Evolutionary conservation across 1,140 invertebrate genomes (phyloP), one percentile per base, ranked within the genome.

Genomic region (Aphidius ervi): DNA sequence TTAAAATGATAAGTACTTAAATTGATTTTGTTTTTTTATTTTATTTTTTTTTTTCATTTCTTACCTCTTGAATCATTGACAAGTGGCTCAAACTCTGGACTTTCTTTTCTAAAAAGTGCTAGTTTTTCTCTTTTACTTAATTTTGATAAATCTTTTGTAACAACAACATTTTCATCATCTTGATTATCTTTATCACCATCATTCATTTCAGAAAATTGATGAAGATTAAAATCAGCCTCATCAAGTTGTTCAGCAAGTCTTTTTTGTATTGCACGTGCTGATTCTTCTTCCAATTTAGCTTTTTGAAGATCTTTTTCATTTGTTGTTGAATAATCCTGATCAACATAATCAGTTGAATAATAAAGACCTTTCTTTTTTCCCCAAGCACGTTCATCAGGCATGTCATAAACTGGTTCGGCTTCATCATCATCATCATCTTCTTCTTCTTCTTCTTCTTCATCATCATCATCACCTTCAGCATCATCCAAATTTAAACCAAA

Each of bases 261-360:
- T 70, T 87, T 84, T 71, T 95, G 92, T 58, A 95, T 88, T 67
- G 85, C 87, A 73, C 84, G 85, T 3, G 92, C 93, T 82, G 95
- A 93, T 66, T 90, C 82, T 78, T 95, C 92, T 79, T 95, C 93
- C 64, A 89, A 80, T 63, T 88, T 84, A 23, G 93, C 93, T 59
- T 85, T 81, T 67, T 86, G 84, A 67, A 88, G 85, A 70, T 90
- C 86, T 69, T 89, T 86, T 65, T 86, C 85, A 63, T 49, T 70
- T 10, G 69, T 64, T 69, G 82, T 87, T 46, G 87, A 85, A 83
- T 89, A 93, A 80, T 95, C 92, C 66, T 88, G 83, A 81, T 95
- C 92, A 10, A 94, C 86, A 78, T 92, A 94, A 82, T 95, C 92
- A 1, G 93, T 91, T 48, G 88, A 87, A 76, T 94, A 94, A 76